phyloP scores from a whole-genome alignment of 2,113 vertebrate species.

The Uria aalge region DNA sequence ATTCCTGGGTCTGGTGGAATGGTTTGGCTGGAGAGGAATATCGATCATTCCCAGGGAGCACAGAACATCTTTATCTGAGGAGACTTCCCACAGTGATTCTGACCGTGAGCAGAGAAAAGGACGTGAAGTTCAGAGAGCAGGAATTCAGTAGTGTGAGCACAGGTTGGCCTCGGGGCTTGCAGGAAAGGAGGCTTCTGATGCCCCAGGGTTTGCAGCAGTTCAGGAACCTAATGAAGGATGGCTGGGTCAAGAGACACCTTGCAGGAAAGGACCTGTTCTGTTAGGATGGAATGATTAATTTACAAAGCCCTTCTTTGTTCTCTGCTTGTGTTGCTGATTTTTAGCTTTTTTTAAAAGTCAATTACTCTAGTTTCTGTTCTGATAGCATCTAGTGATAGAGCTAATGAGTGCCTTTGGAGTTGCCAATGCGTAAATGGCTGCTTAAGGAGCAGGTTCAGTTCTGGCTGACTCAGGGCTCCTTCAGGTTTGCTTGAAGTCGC shows the following conservation, averaged over 20 bases:
- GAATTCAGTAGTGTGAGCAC: background rate
- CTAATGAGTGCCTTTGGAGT: background rate
- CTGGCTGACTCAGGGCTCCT: background rate
- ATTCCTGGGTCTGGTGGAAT: background rate
- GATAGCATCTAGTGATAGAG: background rate
- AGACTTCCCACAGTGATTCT: background rate
- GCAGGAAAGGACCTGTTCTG: background rate
- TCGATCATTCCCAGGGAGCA: rapidly evolving
- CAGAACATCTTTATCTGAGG: rapidly evolving
- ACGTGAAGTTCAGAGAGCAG: background rate
- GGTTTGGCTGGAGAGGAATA: background rate
- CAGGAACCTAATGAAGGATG: rapidly evolving
- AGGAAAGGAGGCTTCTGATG: background rate
- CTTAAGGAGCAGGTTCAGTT: background rate
- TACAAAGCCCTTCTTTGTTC: background rate
- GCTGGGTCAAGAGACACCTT: background rate
- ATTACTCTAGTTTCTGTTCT: background rate
- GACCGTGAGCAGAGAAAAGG: background rate
- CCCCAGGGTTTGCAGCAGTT: background rate
- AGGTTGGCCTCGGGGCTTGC: background rate
- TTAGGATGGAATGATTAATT: background rate
- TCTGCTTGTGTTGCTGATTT: background rate
- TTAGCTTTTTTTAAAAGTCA: background rate
- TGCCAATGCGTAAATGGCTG: background rate
- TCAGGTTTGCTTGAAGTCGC: background rate